Percentiles rank a stretch among this genome's conserved stretches.
phyloP scores from a whole-genome alignment of 2,888 invertebrate genomes.

The Campoplex capitator region DNA sequence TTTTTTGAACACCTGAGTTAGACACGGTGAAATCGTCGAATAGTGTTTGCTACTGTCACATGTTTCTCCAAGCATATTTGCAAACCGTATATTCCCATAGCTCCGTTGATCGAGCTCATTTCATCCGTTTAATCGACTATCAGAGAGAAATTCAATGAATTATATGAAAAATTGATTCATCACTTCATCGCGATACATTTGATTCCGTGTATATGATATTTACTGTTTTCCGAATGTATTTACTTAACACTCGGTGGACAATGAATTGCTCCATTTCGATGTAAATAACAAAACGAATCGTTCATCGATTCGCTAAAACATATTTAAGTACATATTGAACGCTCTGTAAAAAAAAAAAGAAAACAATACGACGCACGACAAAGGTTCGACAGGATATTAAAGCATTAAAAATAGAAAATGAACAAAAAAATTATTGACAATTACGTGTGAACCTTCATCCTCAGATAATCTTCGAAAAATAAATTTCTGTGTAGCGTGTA shows the following conservation, averaged over 20 bases:
- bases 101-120: not conserved
- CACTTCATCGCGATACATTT: not conserved
- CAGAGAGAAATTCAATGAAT: not conserved
- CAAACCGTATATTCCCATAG: not conserved
- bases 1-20: not conserved
- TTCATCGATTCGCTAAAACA: not conserved
- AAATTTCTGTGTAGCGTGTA: not conserved
- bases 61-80: no score
- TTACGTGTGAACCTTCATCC: not conserved
- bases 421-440: not conserved
- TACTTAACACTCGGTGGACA: not conserved
- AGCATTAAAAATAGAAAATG: not conserved
- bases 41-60: not conserved
- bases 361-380: not conserved
- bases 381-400: not conserved
- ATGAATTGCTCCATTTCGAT: not conserved
- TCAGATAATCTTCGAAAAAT: not conserved
- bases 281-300: not conserved
- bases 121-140: not conserved
- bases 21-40: not conserved
- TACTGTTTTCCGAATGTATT: not conserved
- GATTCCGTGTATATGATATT: not conserved
- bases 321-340: not conserved
- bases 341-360: not conserved
- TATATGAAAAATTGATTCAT: not conserved